Conservation (phyloP, 2,797 vertebrate genomes). For the Cacajao melanocephalus region DNA sequence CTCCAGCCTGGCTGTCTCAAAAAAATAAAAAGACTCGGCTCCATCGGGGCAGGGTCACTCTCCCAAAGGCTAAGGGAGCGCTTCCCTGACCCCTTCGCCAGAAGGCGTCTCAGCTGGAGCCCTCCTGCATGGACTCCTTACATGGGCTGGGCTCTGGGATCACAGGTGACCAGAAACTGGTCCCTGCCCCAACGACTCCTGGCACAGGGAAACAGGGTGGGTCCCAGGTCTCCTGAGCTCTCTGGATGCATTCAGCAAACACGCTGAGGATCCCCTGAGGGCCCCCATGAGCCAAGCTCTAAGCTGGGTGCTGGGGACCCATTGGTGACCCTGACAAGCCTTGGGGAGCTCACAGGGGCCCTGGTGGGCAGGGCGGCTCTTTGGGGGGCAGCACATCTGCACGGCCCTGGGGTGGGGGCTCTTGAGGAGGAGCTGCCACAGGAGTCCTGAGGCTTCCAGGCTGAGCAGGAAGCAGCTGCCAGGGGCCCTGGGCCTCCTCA, state of each 20-base stretch:
- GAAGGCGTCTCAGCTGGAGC: background rate
- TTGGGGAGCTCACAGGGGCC: background rate
- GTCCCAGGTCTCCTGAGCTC: background rate
- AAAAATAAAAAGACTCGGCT: background rate
- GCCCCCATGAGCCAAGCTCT: background rate
- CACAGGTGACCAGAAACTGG: background rate
- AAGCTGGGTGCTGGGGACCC: background rate
- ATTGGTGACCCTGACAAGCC: background rate
- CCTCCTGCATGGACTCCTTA: background rate
- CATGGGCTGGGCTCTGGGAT: background rate
- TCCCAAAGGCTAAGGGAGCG: background rate
- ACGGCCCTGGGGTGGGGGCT: background rate
- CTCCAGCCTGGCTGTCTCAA: no score
- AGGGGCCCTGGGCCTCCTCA: background rate
- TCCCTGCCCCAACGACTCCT: background rate
- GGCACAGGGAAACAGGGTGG: background rate
- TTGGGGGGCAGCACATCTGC: no score
- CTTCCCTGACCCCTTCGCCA: background rate
- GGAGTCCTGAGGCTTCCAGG: background rate
- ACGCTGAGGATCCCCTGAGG: background rate
- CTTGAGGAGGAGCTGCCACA: rapidly evolving
- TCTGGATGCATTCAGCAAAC: background rate
- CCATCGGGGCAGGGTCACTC: background rate
- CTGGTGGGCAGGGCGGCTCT: background rate
- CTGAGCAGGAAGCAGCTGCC: rapidly evolving